Evolutionary conservation across 2,888 invertebrate genomes (phyloP).

Genomic region (Oxycera nigricornis): DNA sequence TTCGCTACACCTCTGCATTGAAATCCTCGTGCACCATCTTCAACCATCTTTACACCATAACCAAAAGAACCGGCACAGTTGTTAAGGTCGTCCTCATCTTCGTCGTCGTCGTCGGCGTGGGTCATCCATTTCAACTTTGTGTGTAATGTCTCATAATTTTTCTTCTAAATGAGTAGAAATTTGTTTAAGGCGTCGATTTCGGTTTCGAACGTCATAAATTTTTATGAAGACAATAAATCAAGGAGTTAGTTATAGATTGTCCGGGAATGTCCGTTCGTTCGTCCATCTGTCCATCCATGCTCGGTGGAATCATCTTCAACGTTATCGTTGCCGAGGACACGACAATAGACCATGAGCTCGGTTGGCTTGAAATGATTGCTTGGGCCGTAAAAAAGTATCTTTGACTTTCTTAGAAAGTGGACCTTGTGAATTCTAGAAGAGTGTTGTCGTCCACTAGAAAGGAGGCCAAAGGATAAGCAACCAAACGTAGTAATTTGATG

Average conservation of each 20-base stretch:
- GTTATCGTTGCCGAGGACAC: no score
- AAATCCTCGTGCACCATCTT: neutral
- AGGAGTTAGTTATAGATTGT: slow-evolving; percentile 33
- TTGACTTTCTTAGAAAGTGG: no score
- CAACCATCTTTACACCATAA: neutral
- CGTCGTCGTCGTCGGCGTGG: neutral
- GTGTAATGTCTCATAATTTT: slow-evolving; percentile 40
- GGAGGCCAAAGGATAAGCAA: slow-evolving; percentile 2
- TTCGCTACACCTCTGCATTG: neutral
- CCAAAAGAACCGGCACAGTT: neutral
- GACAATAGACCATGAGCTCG: no score
- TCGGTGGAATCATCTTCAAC: no score
- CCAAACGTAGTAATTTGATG: slow-evolving; percentile 18
- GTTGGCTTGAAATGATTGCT: no score
- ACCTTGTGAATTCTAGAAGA: no score
- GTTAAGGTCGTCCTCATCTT: neutral
- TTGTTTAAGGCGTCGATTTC: slow-evolving; percentile 40
- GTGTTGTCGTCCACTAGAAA: neutral
- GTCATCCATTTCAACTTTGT: neutral
- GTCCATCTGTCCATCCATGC: no score
- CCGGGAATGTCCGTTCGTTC: slow-evolving; percentile 2
- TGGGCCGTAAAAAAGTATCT: no score
- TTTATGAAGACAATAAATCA: slow-evolving; percentile 44
- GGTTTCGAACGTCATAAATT: slow-evolving; percentile 42
- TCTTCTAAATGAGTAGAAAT: slow-evolving; percentile 37